Evolutionary conservation across 2,888 invertebrate species (phyloP).

Genomic region (Drosophila demipolita): DNA sequence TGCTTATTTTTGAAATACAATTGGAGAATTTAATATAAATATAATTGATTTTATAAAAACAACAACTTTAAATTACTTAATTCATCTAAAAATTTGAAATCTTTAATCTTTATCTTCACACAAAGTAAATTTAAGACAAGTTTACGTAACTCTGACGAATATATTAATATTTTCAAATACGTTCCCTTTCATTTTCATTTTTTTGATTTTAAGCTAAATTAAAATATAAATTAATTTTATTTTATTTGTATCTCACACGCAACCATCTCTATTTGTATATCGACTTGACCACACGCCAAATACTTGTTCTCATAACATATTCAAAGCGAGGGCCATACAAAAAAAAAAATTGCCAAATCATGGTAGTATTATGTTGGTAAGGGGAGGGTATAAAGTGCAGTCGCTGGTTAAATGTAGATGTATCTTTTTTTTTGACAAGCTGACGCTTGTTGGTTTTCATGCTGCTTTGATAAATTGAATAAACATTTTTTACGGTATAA

Average conservation of each 20-base stretch:
- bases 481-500: constrained; percentile 60
- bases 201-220: background rate
- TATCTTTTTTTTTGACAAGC: constrained; percentile 64
- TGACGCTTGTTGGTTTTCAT: constrained; percentile 60
- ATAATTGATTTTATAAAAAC: background rate
- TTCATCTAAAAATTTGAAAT: background rate
- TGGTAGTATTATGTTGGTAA: constrained; percentile 5
- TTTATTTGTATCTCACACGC: background rate
- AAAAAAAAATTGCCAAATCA: constrained; percentile 61
- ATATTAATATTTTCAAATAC: background rate
- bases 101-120: background rate
- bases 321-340: constrained; percentile 25
- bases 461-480: constrained; percentile 72
- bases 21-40: background rate
- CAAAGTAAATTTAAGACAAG: background rate
- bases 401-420: constrained; percentile 41
- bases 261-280: constrained; percentile 12
- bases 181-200: background rate
- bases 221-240: background rate
- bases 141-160: background rate
- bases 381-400: constrained; percentile 9
- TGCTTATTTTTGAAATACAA: background rate
- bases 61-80: fast-evolving
- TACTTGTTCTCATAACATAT: constrained; percentile 26
- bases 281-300: constrained; percentile 43